Percentiles rank a stretch among this genome's conserved stretches.
These are phyloP conservation scores for Sphaeridia pumilis DNA, from an alignment of 2,888 invertebrate genomes.

Conservation along the genomic window DNA sequence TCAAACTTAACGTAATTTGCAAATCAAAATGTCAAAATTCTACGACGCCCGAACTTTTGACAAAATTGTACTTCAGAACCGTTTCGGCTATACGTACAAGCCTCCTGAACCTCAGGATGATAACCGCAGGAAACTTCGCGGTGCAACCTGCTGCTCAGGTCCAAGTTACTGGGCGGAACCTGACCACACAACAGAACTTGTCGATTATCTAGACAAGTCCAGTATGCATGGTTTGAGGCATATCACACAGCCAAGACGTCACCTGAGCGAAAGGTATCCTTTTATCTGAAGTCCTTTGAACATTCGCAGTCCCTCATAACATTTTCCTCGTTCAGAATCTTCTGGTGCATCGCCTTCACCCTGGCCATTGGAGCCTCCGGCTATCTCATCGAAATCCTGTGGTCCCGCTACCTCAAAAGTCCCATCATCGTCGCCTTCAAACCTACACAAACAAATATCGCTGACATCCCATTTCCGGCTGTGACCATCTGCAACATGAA, in stretches of 20 bases:
- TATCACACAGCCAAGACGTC: not conserved
- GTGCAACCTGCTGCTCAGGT: not conserved
- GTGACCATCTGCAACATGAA: not conserved
- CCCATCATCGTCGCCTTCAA: not conserved
- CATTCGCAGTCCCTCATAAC: too few relatives aligned
- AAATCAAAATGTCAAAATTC: too few relatives aligned
- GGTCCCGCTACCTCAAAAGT: not conserved
- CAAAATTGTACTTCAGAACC: too few relatives aligned
- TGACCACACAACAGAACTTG: not conserved
- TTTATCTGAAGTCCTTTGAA: too few relatives aligned
- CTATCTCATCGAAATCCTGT: not conserved
- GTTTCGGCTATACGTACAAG: too few relatives aligned
- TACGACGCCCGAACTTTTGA: too few relatives aligned
- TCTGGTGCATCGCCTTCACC: not conserved
- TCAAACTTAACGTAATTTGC: too few relatives aligned
- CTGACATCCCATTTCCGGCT: not conserved
- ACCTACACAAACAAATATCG: not conserved
- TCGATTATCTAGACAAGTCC: not conserved
- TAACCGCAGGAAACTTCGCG: too few relatives aligned
- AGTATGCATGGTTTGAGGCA: not conserved
- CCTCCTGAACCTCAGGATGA: too few relatives aligned
- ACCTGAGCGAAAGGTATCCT: not conserved
- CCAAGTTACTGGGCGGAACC: not conserved
- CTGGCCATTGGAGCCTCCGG: not conserved
- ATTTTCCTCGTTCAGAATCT: not conserved